Evolutionary conservation across 2,888 invertebrate genomes (phyloP), one percentile per base, ranked within the genome.

Genomic region (Clivina fossor): DNA sequence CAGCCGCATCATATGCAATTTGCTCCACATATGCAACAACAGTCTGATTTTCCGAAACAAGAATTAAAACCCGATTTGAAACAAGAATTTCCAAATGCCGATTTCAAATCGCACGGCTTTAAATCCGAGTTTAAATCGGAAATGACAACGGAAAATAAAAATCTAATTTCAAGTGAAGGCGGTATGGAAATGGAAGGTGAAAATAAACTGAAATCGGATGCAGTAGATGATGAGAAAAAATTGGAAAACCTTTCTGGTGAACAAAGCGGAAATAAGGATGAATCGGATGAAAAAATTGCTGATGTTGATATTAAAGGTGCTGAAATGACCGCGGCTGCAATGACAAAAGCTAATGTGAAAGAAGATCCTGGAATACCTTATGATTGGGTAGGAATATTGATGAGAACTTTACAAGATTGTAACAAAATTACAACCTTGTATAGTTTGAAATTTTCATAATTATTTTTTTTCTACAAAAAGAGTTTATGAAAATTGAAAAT

Each of bases 291-390:
- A 65, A 80, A 80, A 55, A 11, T 32, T 59, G 60, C 40, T 40
- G 80, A 80, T 28, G 80, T 48, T 18, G 69, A 71, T 41, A 26
- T 61, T 28, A 67, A 65, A 40, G 41, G 59, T 22, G 50, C 60
- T 4, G 61, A 60, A 28, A 61, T 64, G 24, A 56, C 38, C 11
- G 38, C 62, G n/a, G 49, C 61, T 4, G 59, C 63, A 4, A 53
- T 62, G 3, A 46, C 61, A 18, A 60, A 66, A 59, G 46, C 59
- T n/a, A n/a, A n/a, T 26, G 73, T 76, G 0, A 85, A 84, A 69
- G 86, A 87, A 69, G 89, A 87, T 62, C 87, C 88, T 66, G 89
- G 88, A 62, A 86, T 92, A 71, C 89, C 90, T 1, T 92, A 92
- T 65, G 92, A 93, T 68, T 93, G 93, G 93, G 82, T 81, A 70